Evolutionary conservation across 1,140 invertebrate species (phyloP).

Genomic region (Dolichoris vasculosae): DNA sequence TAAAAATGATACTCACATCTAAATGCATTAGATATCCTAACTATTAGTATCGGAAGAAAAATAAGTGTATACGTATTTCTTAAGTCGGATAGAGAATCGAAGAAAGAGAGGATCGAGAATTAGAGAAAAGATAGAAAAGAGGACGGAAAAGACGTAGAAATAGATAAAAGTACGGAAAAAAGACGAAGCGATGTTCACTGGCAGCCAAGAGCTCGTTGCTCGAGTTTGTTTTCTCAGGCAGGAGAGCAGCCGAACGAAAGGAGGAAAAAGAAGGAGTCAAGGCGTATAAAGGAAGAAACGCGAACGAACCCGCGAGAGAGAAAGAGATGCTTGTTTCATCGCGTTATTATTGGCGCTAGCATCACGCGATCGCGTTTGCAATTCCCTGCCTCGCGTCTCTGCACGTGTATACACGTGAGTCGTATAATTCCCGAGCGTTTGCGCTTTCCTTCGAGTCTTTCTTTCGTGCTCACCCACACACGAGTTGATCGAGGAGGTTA

Average conservation of each 20-base stretch:
- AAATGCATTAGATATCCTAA: background rate
- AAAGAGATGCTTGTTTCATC: conserved; percentile 32
- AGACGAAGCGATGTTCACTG: background rate
- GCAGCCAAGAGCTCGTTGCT: conserved; percentile 12
- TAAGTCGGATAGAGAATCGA: too few species aligned
- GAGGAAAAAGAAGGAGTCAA: background rate
- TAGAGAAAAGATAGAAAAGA: background rate
- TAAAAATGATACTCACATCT: background rate
- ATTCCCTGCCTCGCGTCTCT: background rate
- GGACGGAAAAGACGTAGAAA: background rate
- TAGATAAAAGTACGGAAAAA: conserved; percentile 25
- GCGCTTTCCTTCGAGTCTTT: background rate
- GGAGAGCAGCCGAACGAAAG: background rate
- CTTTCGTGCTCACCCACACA: background rate
- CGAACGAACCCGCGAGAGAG: background rate
- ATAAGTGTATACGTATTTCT: too few species aligned
- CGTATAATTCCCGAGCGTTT: background rate
- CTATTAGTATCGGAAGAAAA: too few species aligned
- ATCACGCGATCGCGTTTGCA: conserved; percentile 39
- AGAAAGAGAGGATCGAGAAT: background rate
- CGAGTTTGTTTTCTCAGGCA: conserved; percentile 51
- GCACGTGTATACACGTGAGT: background rate
- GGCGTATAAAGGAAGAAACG: background rate
- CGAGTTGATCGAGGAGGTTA: background rate
- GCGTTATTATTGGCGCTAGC: conserved; percentile 50